These are phyloP conservation scores for Cyprinella venusta DNA, from an alignment of 2,797 vertebrate genomes.

Conservation along the genomic window DNA sequence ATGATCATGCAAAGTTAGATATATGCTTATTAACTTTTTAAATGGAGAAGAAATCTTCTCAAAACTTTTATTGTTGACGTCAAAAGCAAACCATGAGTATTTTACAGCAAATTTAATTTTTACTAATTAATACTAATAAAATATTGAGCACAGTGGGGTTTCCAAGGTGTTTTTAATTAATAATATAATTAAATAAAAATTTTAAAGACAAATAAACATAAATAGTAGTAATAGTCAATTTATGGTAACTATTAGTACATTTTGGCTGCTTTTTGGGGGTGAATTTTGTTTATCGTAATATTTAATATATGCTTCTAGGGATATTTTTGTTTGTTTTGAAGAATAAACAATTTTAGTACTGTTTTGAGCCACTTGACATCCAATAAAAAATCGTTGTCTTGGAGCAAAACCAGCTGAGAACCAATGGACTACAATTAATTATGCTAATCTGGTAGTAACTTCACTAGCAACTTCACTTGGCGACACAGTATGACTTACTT, in stretches of 20 bases:
- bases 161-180: background rate
- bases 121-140: background rate
- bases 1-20: background rate
- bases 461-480: slow-evolving; percentile 10
- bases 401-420: slow-evolving; percentile 11
- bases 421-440: slow-evolving; percentile 4
- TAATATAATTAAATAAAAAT: background rate
- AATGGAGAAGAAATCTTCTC: background rate
- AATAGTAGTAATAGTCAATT: background rate
- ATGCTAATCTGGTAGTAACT: slow-evolving; percentile 6
- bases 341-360: background rate
- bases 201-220: background rate
- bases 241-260: background rate
- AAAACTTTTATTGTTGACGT: background rate
- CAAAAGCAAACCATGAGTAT: background rate
- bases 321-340: background rate
- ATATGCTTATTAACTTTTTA: background rate
- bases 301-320: background rate
- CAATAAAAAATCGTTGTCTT: background rate
- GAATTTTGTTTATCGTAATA: background rate
- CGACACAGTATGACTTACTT: slow-evolving; percentile 14
- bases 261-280: background rate
- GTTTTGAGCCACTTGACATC: background rate
- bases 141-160: background rate
- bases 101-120: background rate